Conservation (phyloP, 2,113 vertebrate genomes). For the Ancistrus triradiatus region DNA sequence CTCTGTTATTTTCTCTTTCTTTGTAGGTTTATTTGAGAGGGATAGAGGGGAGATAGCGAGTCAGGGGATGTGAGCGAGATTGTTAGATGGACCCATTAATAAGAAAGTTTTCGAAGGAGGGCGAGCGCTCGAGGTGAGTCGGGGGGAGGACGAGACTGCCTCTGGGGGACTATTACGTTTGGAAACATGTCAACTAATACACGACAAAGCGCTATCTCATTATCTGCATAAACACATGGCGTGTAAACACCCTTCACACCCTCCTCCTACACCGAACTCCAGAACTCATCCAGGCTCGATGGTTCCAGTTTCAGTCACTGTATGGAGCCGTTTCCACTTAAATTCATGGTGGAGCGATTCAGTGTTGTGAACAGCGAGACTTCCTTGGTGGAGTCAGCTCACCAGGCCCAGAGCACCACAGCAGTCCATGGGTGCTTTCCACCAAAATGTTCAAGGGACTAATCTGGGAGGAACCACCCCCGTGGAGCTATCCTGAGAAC, state of each 20-base stretch:
- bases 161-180: constrained; percentile 49
- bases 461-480: too few relatives aligned
- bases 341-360: too few relatives aligned
- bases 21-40: constrained; percentile 49
- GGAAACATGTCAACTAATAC: constrained; percentile 44
- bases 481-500: too few relatives aligned
- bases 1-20: constrained; percentile 67
- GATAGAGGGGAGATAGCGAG: constrained; percentile 20
- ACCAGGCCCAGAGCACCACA: too few relatives aligned
- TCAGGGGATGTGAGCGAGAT: constrained; percentile 33
- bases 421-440: too few relatives aligned
- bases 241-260: constrained; percentile 10
- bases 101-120: constrained; percentile 35
- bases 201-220: constrained; percentile 38
- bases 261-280: neutral
- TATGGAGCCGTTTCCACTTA: too few relatives aligned
- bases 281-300: neutral
- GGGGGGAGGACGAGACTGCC: constrained; percentile 39
- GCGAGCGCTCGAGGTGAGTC: constrained; percentile 17
- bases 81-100: constrained; percentile 31
- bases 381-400: too few relatives aligned
- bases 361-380: too few relatives aligned
- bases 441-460: too few relatives aligned
- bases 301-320: constrained; percentile 6
- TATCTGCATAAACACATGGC: constrained; percentile 42